These are phyloP conservation scores for Rhineura floridana DNA, from an alignment of 2,113 vertebrate species.

Conservation along the genomic window DNA sequence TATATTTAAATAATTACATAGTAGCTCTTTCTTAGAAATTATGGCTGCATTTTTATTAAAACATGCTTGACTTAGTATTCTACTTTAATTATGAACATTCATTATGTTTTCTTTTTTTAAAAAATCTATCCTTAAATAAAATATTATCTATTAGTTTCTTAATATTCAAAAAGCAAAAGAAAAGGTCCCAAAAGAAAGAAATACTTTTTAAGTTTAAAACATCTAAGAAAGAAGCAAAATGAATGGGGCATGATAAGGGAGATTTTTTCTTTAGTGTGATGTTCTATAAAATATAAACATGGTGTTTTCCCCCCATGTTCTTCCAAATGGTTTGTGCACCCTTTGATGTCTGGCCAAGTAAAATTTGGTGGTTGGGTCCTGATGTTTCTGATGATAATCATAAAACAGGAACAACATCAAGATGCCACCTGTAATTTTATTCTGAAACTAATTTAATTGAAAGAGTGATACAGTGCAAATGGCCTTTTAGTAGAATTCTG, in stretches of 20 bases:
- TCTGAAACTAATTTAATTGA: slow-evolving; percentile 61
- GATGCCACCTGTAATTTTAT: slow-evolving; percentile 72
- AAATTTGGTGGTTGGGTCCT: slow-evolving; percentile 64
- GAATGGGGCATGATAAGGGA: slow-evolving; percentile 51
- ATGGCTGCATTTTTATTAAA: background rate
- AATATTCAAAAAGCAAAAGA: background rate
- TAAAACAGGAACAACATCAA: slow-evolving; percentile 65
- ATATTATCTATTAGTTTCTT: background rate
- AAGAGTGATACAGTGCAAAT: slow-evolving; percentile 48
- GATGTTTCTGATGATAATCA: slow-evolving; percentile 64
- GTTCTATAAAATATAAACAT: slow-evolving; percentile 56
- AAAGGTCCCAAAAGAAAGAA: slow-evolving; percentile 16
- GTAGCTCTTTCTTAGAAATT: background rate
- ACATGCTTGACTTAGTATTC: background rate
- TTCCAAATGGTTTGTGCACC: slow-evolving; percentile 45
- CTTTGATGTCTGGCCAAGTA: slow-evolving; percentile 62
- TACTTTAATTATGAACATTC: background rate
- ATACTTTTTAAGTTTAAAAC: slow-evolving; percentile 35
- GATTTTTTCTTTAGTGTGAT: slow-evolving; percentile 58
- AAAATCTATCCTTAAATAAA: background rate
- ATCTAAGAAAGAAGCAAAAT: slow-evolving; percentile 60
- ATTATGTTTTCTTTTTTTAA: background rate
- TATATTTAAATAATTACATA: no score
- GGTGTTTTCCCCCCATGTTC: slow-evolving; percentile 43
- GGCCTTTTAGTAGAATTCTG: slow-evolving; percentile 52